Evolutionary conservation across 1,140 invertebrate genomes (phyloP), one percentile per base, ranked within the genome.

Genomic region (Drosophila albomicans): DNA sequence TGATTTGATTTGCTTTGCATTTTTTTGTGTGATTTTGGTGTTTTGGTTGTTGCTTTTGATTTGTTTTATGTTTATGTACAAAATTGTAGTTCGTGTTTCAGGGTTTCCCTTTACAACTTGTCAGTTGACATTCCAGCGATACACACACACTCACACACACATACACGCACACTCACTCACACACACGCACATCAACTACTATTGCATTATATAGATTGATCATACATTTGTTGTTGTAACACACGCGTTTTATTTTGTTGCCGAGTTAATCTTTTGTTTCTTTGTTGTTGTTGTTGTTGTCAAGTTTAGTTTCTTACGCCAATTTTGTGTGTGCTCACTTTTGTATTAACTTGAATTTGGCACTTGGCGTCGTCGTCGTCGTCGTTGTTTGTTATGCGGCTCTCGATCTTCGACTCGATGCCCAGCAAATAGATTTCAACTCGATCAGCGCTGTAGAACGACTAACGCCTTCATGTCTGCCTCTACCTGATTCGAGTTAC

Each of bases 401-500:
- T 58, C 79, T 71, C 71, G 62, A 65, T 52, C 70, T 62, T 62
- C 28, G 28, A 48, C 35, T 62, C 45, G 25, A 62, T 62, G 28
- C 38, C 65, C 68, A 75, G 78, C 75, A 79, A 82, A 91, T 91
- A 80, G 88, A 81, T 91, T 91, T 91, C 78, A 86, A 92, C 91
- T 92, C 91, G 91, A 91, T 87, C 91, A 92, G 85, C 82, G 91
- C 87, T 91, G 89, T 84, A 75, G 91, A 91, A 91, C 91, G 90
- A 92, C 91, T 92, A 92, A 92, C 91, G 91, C 91, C 91, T 92
- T 77, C 78, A 86, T 92, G 91, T 92, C 91, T 92, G 90, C 84
- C 91, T 92, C 91, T 92, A 91, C 91, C 91, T 92, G 84, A 89
- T 89, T 90, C 54, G 91, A 81, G 82, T 87, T 79, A 86, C 82